Percentiles rank a stretch among this genome's conserved stretches.
These are phyloP conservation scores for Psephotus haematonotus DNA, from an alignment of 2,113 vertebrate genomes.

Conservation along the genomic window DNA sequence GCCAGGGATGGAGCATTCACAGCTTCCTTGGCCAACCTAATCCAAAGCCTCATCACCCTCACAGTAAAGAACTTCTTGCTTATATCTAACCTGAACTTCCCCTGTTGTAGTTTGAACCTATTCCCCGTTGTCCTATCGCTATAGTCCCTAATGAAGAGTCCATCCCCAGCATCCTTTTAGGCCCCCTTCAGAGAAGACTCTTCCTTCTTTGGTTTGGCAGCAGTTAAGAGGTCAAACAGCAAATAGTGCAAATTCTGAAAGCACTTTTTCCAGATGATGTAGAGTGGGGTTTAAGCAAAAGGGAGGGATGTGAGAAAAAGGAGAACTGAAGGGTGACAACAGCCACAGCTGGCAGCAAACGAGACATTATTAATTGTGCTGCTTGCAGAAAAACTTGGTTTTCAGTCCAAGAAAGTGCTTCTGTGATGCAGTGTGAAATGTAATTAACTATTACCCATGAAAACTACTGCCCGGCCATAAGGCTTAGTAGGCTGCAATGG, in stretches of 20 bases:
- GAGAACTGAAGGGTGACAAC: background rate
- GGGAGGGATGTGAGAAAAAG: rapidly evolving
- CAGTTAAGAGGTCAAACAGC: background rate
- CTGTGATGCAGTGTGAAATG: background rate
- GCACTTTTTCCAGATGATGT: rapidly evolving
- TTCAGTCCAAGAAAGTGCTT: background rate
- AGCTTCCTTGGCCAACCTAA: background rate
- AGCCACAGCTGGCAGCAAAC: background rate
- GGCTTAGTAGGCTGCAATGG: background rate
- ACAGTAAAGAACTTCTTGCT: background rate
- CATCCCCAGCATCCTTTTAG: background rate
- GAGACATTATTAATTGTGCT: background rate
- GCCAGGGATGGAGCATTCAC: background rate
- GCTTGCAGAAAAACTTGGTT: background rate
- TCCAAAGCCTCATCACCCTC: background rate
- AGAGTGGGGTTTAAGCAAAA: background rate
- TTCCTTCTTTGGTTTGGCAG: background rate
- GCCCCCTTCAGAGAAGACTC: background rate
- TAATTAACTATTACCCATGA: background rate
- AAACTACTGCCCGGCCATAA: background rate
- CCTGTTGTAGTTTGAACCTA: background rate
- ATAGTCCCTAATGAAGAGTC: background rate
- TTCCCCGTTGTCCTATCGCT: background rate
- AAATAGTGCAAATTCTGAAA: background rate
- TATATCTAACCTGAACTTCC: background rate